Percentiles rank a stretch among this genome's conserved stretches.
These are phyloP conservation scores for Peromyscus californicus DNA, from an alignment of 2,113 vertebrate species.

Conservation along the genomic window DNA sequence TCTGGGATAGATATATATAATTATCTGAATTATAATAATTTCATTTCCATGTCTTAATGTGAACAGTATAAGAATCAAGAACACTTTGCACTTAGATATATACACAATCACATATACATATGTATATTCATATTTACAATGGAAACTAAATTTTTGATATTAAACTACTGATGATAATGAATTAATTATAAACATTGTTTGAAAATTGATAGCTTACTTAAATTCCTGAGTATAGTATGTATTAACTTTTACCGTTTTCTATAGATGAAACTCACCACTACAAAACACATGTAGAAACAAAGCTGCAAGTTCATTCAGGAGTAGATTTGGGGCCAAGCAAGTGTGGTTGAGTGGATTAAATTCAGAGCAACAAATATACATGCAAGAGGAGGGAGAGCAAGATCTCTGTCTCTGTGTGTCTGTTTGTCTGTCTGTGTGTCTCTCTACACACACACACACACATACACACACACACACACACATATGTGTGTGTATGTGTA, in stretches of 20 bases:
- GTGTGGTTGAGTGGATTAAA: not conserved
- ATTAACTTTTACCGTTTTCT: not conserved
- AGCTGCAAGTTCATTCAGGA: not conserved
- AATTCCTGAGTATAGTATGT: not conserved
- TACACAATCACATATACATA: not conserved
- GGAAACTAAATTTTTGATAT: not conserved
- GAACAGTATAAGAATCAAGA: not conserved
- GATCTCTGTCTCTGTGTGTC: not conserved
- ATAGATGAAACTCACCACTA: not conserved
- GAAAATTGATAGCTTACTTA: not conserved
- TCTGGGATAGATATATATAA: not conserved
- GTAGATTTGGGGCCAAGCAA: not conserved
- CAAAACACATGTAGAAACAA: not conserved
- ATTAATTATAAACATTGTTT: slow-evolving; percentile 3
- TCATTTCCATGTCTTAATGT: not conserved
- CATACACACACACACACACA: too few species aligned
- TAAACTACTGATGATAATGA: not conserved
- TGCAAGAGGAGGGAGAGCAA: not conserved
- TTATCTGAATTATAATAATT: not conserved
- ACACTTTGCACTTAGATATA: not conserved
- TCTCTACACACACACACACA: too few species aligned
- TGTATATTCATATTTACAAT: not conserved
- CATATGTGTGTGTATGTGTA: too few species aligned
- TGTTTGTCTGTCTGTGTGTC: too few species aligned
- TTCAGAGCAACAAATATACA: not conserved